Evolutionary conservation across 2,888 invertebrate species (phyloP).

Genomic region (Melipona bicolor): DNA sequence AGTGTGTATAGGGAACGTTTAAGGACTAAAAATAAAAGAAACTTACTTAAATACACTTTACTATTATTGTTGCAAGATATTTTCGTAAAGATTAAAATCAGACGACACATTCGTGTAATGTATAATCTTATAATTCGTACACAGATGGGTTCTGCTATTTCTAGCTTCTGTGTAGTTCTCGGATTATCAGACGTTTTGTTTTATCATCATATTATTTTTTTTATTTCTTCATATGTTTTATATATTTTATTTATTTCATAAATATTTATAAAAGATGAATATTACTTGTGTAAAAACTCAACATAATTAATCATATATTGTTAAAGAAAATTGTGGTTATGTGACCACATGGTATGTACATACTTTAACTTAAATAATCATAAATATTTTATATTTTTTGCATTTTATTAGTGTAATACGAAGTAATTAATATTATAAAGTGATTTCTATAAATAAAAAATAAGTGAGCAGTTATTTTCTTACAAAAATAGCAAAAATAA

Average conservation of each 20-base stretch:
- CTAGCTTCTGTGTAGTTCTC: constrained; percentile 78
- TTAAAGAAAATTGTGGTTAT: neutral
- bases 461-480: neutral
- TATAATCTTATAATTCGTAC: constrained; percentile 66
- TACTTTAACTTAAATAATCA: constrained; percentile 9
- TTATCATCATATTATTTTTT: constrained; percentile 70
- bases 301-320: neutral
- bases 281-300: neutral
- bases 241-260: too few relatives aligned
- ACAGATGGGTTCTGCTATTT: constrained; percentile 84
- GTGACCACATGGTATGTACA: constrained; percentile 11
- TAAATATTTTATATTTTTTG: neutral
- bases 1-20: constrained; percentile 87
- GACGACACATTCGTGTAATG: constrained; percentile 68
- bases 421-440: neutral
- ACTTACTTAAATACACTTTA: constrained; percentile 3
- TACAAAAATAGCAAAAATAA: neutral
- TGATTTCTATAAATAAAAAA: neutral
- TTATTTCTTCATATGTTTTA: neutral
- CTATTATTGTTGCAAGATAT: neutral
- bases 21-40: constrained; percentile 89
- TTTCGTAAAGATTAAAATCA: constrained; percentile 50
- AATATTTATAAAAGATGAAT: neutral
- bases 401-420: neutral
- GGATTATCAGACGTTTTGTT: constrained; percentile 68